These are phyloP conservation scores for Podarcis cretensis DNA, from an alignment of 2,113 vertebrate species.

Conservation along the genomic window DNA sequence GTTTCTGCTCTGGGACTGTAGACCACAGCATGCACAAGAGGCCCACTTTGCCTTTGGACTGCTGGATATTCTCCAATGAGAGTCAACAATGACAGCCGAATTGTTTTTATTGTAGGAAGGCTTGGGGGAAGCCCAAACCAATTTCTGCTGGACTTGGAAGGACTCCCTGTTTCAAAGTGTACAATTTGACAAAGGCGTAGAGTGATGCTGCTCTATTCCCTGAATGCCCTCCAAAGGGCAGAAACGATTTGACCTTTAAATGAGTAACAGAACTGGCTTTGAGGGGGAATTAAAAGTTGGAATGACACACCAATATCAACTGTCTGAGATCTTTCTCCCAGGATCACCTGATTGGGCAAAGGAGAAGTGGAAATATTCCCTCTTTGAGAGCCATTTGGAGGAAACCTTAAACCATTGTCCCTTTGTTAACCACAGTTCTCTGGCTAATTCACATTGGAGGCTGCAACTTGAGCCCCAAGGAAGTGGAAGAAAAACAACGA, in stretches of 20 bases:
- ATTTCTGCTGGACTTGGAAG: conserved; percentile 23
- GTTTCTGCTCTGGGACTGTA: too few relatives aligned
- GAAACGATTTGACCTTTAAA: neutral
- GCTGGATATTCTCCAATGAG: too few relatives aligned
- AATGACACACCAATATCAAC: neutral
- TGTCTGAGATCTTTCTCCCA: neutral
- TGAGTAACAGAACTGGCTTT: neutral
- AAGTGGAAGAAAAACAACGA: neutral
- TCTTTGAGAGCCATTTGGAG: conserved; percentile 5
- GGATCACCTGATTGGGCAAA: neutral
- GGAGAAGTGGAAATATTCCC: neutral
- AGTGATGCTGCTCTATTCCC: conserved; percentile 7
- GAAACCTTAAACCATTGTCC: conserved; percentile 2
- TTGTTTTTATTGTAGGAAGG: conserved; percentile 1
- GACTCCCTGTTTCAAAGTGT: conserved; percentile 6
- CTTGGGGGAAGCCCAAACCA: conserved; percentile 17
- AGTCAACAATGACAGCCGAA: neutral
- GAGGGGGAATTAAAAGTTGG: conserved; percentile 25
- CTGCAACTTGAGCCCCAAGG: neutral
- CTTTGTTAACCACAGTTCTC: neutral
- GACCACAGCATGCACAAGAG: too few relatives aligned
- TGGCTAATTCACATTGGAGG: neutral
- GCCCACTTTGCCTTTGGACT: too few relatives aligned
- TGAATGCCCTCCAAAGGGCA: neutral
- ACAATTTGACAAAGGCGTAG: conserved; percentile 16